phyloP scores from a whole-genome alignment of 2,888 invertebrate species.

The Biston stratarius region DNA sequence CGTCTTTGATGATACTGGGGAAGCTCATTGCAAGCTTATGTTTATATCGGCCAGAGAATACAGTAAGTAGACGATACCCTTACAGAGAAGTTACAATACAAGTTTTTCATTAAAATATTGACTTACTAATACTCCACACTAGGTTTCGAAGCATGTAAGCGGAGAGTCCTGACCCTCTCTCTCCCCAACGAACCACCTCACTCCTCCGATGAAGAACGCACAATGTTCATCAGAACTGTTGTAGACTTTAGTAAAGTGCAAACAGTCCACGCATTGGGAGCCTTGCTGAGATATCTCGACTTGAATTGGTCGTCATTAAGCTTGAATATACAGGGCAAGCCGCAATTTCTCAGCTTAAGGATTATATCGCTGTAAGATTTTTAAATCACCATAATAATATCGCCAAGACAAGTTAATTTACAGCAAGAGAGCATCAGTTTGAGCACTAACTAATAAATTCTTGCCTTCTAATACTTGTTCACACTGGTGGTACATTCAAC shows the following conservation, averaged over 20 bases:
- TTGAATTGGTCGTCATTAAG: constrained; percentile 86
- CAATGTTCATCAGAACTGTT: constrained; percentile 86
- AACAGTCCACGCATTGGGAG: constrained; percentile 90
- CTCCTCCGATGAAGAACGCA: constrained; percentile 83
- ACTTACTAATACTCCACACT: not conserved
- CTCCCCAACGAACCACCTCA: constrained; percentile 84
- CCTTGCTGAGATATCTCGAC: constrained; percentile 90
- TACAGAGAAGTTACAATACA: not conserved
- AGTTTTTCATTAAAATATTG: not conserved
- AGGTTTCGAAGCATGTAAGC: constrained; percentile 87
- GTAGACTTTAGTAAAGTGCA: constrained; percentile 88
- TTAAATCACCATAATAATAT: not conserved
- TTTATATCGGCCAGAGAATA: constrained; percentile 87
- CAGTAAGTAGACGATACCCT: constrained; percentile 67
- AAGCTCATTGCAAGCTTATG: constrained; percentile 81
- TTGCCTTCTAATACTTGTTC: no score
- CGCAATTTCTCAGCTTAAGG: constrained; percentile 84
- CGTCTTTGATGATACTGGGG: constrained; percentile 66
- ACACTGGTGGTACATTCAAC: no score
- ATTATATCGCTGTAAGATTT: constrained; percentile 87
- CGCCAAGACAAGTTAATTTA: not conserved
- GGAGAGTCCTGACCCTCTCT: constrained; percentile 82
- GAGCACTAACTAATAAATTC: not conserved
- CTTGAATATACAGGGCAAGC: constrained; percentile 78
- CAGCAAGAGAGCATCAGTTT: no score